Percentiles rank a stretch among this genome's conserved stretches.
phyloP scores from a whole-genome alignment of 2,888 invertebrate genomes.

The Ferrisia virgata region DNA sequence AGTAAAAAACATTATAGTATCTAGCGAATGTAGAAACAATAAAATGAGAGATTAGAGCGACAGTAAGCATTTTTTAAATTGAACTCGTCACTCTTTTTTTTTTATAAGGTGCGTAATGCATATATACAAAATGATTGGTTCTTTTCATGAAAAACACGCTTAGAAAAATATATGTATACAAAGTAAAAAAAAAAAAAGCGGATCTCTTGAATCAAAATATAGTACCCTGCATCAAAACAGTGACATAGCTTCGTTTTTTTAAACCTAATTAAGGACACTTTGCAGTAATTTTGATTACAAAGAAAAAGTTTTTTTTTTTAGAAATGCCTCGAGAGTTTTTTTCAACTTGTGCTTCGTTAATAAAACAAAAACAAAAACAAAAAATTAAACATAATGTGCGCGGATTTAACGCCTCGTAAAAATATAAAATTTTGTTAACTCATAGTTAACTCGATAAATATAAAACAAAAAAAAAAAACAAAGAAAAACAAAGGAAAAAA shows the following conservation, averaged over 20 bases:
- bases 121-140: constrained; percentile 40
- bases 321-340: constrained; percentile 23
- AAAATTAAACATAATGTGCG: constrained; percentile 16
- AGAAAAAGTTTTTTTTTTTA: neutral
- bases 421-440: neutral
- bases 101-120: neutral
- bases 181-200: constrained; percentile 15
- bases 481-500: neutral
- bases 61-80: constrained; percentile 7
- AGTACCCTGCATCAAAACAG: constrained; percentile 10
- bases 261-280: constrained; percentile 38
- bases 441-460: neutral
- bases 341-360: constrained; percentile 22
- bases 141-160: constrained; percentile 38
- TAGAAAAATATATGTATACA: neutral
- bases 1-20: neutral
- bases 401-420: constrained; percentile 18
- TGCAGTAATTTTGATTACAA: constrained; percentile 28
- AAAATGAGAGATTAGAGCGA: constrained; percentile 13
- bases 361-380: neutral
- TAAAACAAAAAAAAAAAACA: neutral
- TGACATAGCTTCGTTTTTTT: constrained; percentile 1
- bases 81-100: constrained; percentile 4
- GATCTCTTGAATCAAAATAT: constrained; percentile 4
- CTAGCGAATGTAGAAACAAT: neutral